Base-by-base conservation (phyloP, 2,797 vertebrate genomes). In the Chaunax sp. region DNA sequence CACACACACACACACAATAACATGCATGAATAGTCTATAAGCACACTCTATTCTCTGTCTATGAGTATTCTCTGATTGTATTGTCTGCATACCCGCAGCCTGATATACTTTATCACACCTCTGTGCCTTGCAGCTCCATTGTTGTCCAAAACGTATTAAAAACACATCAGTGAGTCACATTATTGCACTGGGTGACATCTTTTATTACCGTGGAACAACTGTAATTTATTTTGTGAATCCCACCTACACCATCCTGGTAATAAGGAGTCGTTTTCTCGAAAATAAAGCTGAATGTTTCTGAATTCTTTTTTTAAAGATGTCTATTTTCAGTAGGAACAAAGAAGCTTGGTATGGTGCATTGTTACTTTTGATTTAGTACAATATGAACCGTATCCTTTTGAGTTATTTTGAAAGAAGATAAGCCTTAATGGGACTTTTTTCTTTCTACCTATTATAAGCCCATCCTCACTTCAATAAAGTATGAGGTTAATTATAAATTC, bases 1-100 rank as follows among this genome's bases (percentile, higher is more conserved):
- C 60, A 44, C 60, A 33, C 35, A 44, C 18, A n/a, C 12, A 55
- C 47, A 65, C 15, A 30, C 26, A 45, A 5, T 22, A 52, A 50
- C 56, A 49, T 20, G 26, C 37, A 30, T 10, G 50, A 43, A 35
- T 14, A 41, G 3, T 15, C 15, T 19, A 18, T 55, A 19, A 14
- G 23, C 7, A 33, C 22, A n/a, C 22, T 28, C 43, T n/a, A 9
- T 20, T 25, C 44, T 58, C 26, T 28, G 37, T 2, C 10, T 44
- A n/a, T n/a, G n/a, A n/a, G n/a, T n/a, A n/a, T n/a, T n/a, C n/a
- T n/a, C 8, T n/a, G 25, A 28, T 5, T 9, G 47, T 50, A 0
- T 50, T 10, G 23, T 50, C 23, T 50, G 46, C 12, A 10, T 49
- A 18, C 16, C 15, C 33, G 35, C 38, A 22, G 2, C 6, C 47